Base-by-base conservation (phyloP, 2,113 vertebrate genomes). In the Carettochelys insculpta region DNA sequence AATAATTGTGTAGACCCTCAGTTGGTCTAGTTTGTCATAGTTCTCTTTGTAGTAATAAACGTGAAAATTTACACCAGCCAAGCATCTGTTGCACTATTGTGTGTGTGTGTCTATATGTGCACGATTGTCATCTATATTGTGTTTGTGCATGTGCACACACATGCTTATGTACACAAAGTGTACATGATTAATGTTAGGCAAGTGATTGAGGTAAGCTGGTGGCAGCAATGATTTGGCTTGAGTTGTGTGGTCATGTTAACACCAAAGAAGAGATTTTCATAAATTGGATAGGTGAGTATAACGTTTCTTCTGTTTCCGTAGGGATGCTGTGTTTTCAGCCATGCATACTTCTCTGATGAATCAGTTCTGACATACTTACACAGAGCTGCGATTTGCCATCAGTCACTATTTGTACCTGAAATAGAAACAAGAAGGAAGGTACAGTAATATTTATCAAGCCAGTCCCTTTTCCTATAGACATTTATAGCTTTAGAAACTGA, bases 281-380 rank as follows among this genome's bases (percentile, higher is more conserved):
- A 58, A 34, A 1, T 41, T 80, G 82, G 5, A 25, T 76, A 50
- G 76, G 14, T 16, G 77, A 48, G 50, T 58, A 3, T 53, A 83
- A 25, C 14, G 41, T 65, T 94, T 90, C 29, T 77, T 56, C 53
- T 88, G 11, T 89, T 94, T 95, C 93, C 45, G 29, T 5, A 83
- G 82, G 81, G 85, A 92, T 65, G 79, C 61, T 86, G 29, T 5
- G 6, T 84, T 90, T 90, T 90, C 86, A 85, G 71, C 81, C 77
- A 12, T 48, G 84, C 25, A 0, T 92, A 75, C 85, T 89, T 65
- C 90, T 92, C 61, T 92, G 93, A 87, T 94, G 95, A 96, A 80
- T 96, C 94, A 95, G 83, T 93, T 86, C 47, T 92, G 88, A 87
- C 93, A 88, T 93, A 94, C 94, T 91, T 92, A 95, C 94, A 87